Evolutionary conservation across 2,888 invertebrate species (phyloP), one percentile per base, ranked within the genome.

Genomic region (Urechis unicinctus): DNA sequence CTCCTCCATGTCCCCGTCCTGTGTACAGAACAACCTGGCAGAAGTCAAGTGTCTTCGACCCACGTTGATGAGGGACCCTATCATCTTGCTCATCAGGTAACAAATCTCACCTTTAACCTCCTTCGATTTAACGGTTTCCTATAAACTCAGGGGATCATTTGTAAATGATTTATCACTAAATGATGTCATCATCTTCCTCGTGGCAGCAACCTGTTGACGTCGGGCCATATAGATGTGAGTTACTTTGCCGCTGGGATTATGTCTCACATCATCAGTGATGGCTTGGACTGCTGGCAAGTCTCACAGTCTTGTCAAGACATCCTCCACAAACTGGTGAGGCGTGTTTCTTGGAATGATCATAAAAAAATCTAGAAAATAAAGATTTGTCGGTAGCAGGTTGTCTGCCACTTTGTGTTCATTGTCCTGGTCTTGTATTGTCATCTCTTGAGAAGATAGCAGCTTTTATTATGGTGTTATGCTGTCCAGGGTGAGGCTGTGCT

Each of bases 201-300:
- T 48, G 56, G 25, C 60, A 68, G 71, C 28, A 60, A 68, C 67
- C 73, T 85, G 42, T 73, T 85, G 60, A 79, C 82, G 65, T 85
- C 85, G 1, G 78, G 81, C 50, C 84, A 85, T 67, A 86, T 87
- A 58, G 74, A 75, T 60, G 74, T 74, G 55, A 73, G 85, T 65
- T 87, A 87, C 71, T 87, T 87, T 72, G 86, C 87, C 17, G 86
- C 86, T 22, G 86, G 86, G 2, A 86, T 86, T 56, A 81, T 86
- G n/a, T 85, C 86, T 9, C 85, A 87, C 73, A 71, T 87, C 53
- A 82, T 84, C 24, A 84, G 84, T 59, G 85, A 85, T 64, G 83
- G 83, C 1, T 79, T 78, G 1, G 74, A 76, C 13, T 74, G 77
- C 17, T 85, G 86, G 85, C 76, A 60, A 60, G 60, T 62, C 9